A percentile compares a stretch with the other conserved stretches of the same genome.
phyloP scores from a whole-genome alignment of 2,113 vertebrate genomes.

The Neoarius graeffei region DNA sequence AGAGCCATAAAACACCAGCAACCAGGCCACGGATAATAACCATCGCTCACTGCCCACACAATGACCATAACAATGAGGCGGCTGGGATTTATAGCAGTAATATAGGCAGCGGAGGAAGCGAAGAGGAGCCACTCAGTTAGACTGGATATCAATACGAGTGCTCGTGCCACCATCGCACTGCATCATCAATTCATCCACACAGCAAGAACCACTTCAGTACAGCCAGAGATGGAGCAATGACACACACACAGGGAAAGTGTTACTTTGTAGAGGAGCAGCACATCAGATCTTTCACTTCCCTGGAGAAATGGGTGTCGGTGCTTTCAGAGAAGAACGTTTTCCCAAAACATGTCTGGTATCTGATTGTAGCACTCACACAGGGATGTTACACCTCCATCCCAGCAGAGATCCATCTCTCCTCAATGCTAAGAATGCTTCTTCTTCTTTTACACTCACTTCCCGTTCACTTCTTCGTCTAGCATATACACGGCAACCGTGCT shows the following conservation, averaged over 20 bases:
- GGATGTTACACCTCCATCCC: background rate
- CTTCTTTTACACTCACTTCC: background rate
- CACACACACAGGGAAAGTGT: background rate
- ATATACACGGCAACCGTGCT: too few species aligned
- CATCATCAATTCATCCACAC: conserved; percentile 52
- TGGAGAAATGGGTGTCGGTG: background rate
- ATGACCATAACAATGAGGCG: conserved; percentile 77
- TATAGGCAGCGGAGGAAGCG: conserved; percentile 58
- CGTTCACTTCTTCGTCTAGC: background rate
- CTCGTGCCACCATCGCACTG: conserved; percentile 47
- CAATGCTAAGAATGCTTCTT: background rate
- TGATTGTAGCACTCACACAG: too few species aligned
- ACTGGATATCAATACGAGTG: conserved; percentile 55
- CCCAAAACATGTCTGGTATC: background rate
- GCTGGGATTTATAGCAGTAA: conserved; percentile 75
- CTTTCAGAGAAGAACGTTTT: background rate
- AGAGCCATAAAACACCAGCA: conserved; percentile 68
- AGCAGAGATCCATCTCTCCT: background rate
- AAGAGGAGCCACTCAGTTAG: conserved; percentile 43
- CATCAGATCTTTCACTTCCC: background rate
- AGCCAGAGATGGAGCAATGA: background rate
- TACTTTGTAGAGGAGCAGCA: background rate
- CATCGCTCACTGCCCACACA: conserved; percentile 76
- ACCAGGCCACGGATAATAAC: conserved; percentile 73
- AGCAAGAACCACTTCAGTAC: background rate